Conservation (phyloP, 2,113 vertebrate species). For the Larimichthys crocea region DNA sequence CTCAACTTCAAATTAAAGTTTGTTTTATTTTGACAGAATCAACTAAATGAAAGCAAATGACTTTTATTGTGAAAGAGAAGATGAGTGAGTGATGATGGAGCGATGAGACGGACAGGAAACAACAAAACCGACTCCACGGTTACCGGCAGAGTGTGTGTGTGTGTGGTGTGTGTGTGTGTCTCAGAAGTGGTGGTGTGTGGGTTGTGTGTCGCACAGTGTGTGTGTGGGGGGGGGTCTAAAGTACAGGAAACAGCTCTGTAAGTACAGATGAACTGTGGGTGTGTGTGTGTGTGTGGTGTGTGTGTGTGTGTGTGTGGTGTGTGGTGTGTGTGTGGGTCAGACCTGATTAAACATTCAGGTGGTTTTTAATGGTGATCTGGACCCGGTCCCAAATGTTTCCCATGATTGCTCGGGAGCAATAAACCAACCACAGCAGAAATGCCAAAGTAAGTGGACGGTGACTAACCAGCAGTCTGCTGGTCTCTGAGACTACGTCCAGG, state of each 20-base stretch:
- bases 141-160: constrained; percentile 25
- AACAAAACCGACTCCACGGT: not conserved
- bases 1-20: too few relatives aligned
- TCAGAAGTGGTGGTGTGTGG: too few relatives aligned
- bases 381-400: constrained; percentile 63
- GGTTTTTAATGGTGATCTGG: constrained; percentile 59
- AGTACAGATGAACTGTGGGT: constrained; percentile 68
- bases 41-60: too few relatives aligned
- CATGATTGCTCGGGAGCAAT: constrained; percentile 50
- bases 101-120: constrained; percentile 31
- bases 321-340: constrained; percentile 40
- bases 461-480: too few relatives aligned
- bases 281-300: constrained; percentile 33
- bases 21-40: not conserved
- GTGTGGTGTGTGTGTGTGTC: constrained; percentile 30
- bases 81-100: not conserved
- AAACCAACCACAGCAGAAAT: not conserved
- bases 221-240: constrained; percentile 52
- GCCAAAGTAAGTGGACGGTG: not conserved
- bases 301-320: too few relatives aligned
- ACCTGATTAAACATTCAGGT: constrained; percentile 74
- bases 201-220: too few relatives aligned
- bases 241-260: constrained; percentile 75
- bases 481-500: too few relatives aligned
- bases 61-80: constrained; percentile 1